Conservation (phyloP, 2,113 vertebrate genomes). For the Proteles cristata region DNA sequence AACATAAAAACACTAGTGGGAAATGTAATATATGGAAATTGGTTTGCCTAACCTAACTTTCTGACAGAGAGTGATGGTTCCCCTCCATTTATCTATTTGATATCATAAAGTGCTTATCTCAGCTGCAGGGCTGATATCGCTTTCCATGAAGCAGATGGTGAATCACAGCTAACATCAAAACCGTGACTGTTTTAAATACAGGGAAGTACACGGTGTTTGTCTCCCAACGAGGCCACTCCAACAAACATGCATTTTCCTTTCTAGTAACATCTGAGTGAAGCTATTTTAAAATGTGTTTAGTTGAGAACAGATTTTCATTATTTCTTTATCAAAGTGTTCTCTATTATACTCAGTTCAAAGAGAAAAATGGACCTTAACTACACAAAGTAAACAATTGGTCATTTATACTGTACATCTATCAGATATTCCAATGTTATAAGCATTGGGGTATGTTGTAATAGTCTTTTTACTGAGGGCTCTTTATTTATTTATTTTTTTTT, state of each 20-base stretch:
- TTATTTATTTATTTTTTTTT: too few species aligned
- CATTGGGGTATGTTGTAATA: background rate
- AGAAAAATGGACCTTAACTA: background rate
- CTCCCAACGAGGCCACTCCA: background rate
- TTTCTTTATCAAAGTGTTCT: background rate
- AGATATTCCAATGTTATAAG: background rate
- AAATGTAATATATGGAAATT: slow-evolving; percentile 64
- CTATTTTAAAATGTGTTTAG: slow-evolving; percentile 30
- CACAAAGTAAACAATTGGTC: background rate
- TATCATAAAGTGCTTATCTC: slow-evolving; percentile 62
- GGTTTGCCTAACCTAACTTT: slow-evolving; percentile 24
- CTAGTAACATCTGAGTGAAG: background rate
- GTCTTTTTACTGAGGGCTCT: background rate
- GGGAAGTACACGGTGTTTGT: background rate
- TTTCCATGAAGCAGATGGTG: slow-evolving; percentile 45
- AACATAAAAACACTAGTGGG: slow-evolving; percentile 30
- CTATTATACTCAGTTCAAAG: background rate
- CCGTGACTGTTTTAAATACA: slow-evolving; percentile 38
- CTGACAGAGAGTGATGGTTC: slow-evolving; percentile 57
- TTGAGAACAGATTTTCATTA: slow-evolving; percentile 18
- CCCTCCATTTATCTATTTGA: slow-evolving; percentile 39
- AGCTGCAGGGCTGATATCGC: background rate
- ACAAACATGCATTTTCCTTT: background rate
- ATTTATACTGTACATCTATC: background rate
- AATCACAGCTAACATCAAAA: slow-evolving; percentile 52